Evolutionary conservation across 1,140 invertebrate genomes (phyloP), one percentile per base, ranked within the genome.

Genomic region (Philaenus spumarius): DNA sequence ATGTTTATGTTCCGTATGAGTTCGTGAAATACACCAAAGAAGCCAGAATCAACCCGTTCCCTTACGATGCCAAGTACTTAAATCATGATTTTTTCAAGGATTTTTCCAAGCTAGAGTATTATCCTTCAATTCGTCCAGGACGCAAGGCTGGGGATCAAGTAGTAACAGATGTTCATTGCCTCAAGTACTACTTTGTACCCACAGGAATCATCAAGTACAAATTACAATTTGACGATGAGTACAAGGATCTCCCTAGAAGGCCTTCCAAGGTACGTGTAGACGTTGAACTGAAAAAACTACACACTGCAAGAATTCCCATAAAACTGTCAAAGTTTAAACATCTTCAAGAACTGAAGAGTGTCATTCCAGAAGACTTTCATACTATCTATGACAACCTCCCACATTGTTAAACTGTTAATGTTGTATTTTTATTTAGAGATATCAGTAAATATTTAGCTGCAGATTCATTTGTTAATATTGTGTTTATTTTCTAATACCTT

Each of bases 141-240:
- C 19, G 40, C 43, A 46, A 24, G 34, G 17, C 2, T 7, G 59
- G 55, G 2, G 60, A 61, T 15, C 62, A 55, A 2, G 47, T 51
- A 5, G 62, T 63, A 12, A 47, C 22, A 0, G 62, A 61, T 43
- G 52, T 61, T 24, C 54, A 61, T 39, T 35, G 37, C 6, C n/a
- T 67, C 6, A 51, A 57, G 15, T 66, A 67, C 50, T 26, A 60
- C 17, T n/a, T n/a, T n/a, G n/a, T n/a, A n/a, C 59, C 63, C 11
- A 2, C 19, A 11, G 63, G 61, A 34, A 50, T 23, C 15, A 62
- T 66, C n/a, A 1, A 59, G n/a, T 66, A 57, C 57, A 66, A 65
- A 34, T 19, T 63, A 15, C 30, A 65, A 15, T 63, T 55, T 34
- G 22, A 39, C 42, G 37, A 63, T 12, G 59, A 62, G 12, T 63